Base-by-base conservation (phyloP, 2,113 vertebrate species). In the Australoheros scitulus region DNA sequence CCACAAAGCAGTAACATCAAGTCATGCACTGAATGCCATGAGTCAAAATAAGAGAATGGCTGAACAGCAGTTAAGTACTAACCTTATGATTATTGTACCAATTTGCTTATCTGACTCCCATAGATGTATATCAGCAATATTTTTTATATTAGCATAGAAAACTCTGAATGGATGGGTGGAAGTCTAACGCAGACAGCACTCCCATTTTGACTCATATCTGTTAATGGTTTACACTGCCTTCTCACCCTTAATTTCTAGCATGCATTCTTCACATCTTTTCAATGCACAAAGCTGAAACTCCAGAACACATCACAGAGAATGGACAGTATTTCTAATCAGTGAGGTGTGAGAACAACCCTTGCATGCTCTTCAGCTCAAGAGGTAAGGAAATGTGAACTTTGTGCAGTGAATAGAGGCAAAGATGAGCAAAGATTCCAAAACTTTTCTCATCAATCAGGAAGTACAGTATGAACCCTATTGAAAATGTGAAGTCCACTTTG, bases 391-490 rank as follows among this genome's bases (percentile, higher is more conserved):
- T 50, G 88, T 91, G 91, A 91, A 94, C 93, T 96, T 95, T 95
- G 95, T 96, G 95, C 95, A 94, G 91, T 92, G 93, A 95, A 95
- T 95, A 93, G 93, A 95, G 92, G 92, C 92, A 94, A 94, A 94
- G 94, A 92, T 94, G 93, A 95, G 91, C 91, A 94, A 94, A 91
- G 89, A 88, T 91, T 94, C 81, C 87, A 87, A 91, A 94, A 87
- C 87, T 89, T 91, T 79, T 90, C 81, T 84, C 81, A 91, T 93
- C 85, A 91, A 81, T 94, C 92, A 94, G 92, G 91, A 93, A 94
- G 95, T 95, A 94, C 86, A 92, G 94, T 95, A 96, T 96, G 96
- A 96, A 96, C 96, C 96, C 96, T 96, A 96, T 96, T 96, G 96
- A 96, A 96, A 93, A 92, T 87, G 82, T 88, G 84, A 93, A 85